These are phyloP conservation scores for Tuta absoluta DNA, from an alignment of 2,888 invertebrate species.

Conservation along the genomic window DNA sequence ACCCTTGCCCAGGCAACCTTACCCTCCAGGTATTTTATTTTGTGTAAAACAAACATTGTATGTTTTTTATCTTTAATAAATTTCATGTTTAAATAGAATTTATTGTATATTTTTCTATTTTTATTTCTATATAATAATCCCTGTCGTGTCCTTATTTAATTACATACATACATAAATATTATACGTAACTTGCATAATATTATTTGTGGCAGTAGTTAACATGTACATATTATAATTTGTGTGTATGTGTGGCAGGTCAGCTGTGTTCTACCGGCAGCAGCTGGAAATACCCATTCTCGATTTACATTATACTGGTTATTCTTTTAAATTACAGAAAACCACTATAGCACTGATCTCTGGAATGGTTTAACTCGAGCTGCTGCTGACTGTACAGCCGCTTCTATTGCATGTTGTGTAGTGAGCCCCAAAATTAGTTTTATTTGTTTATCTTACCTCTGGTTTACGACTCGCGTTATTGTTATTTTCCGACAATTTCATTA, in stretches of 20 bases:
- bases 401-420: slow-evolving; percentile 77
- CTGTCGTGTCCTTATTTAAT: slow-evolving; percentile 71
- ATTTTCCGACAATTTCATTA: slow-evolving; percentile 56
- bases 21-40: slow-evolving; percentile 80
- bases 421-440: slow-evolving; percentile 70
- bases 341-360: too few relatives aligned
- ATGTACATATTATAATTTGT: slow-evolving; percentile 63
- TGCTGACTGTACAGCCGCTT: slow-evolving; percentile 46
- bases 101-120: slow-evolving; percentile 80
- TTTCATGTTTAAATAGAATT: slow-evolving; percentile 80
- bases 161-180: slow-evolving; percentile 72
- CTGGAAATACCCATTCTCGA: too few relatives aligned
- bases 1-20: slow-evolving; percentile 53
- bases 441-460: slow-evolving; percentile 73
- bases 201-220: slow-evolving; percentile 78
- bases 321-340: too few relatives aligned
- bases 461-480: slow-evolving; percentile 66
- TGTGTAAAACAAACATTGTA: slow-evolving; percentile 79
- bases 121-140: slow-evolving; percentile 72
- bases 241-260: slow-evolving; percentile 69
- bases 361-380: too few relatives aligned
- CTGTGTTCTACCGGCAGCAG: slow-evolving; percentile 48
- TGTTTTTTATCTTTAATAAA: slow-evolving; percentile 81
- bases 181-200: slow-evolving; percentile 61
- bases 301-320: too few relatives aligned